Evolutionary conservation across 2,888 invertebrate genomes (phyloP), one percentile per base, ranked within the genome.

Genomic region (Amorpha juglandis): DNA sequence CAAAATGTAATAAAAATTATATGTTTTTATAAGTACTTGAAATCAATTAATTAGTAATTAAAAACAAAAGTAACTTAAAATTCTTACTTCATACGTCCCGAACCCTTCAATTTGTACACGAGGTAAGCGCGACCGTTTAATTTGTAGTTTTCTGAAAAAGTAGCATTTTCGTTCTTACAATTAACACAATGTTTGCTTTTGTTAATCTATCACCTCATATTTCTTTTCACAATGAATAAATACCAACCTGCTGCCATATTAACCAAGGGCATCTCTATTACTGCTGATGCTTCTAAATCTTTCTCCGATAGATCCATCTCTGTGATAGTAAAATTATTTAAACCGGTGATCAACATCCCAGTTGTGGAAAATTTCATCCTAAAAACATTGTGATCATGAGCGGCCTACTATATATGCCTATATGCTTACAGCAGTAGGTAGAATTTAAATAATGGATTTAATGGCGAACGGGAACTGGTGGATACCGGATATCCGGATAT

Each of bases 71-170:
- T 35, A 35, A 38, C 11, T 45, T 14, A 2, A 45, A 12, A 14
- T 48, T 74, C 81, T 81, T 74, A 86, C 87, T 71, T 71, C 79
- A 86, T 78, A 63, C 73, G 70, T 63, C 87, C 87, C 6, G 79
- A 72, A 33, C 86, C 86, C 65, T 74, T 74, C 21, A 85, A 67
- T 27, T 79, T 71, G 70, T 85, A 80, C 27, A 85, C 65, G 66
- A 76, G 69, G 52, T 80, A 78, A 0, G 85, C 86, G 6, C 77
- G 74, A 19, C 86, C 86, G 63, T 78, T 74, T 42, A 86, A 70
- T 55, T 68, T 74, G 67, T 86, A 87, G 47, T 69, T 70, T 16
- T 82, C 86, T 87, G 77, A 38, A 81, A 81, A 53, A 27, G 64
- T 48, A 16, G n/a, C 3, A 16, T 48, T 6, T 16, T 16, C 1